Base-by-base conservation (phyloP, 2,797 vertebrate species). In the Loriculus beryllinus region DNA sequence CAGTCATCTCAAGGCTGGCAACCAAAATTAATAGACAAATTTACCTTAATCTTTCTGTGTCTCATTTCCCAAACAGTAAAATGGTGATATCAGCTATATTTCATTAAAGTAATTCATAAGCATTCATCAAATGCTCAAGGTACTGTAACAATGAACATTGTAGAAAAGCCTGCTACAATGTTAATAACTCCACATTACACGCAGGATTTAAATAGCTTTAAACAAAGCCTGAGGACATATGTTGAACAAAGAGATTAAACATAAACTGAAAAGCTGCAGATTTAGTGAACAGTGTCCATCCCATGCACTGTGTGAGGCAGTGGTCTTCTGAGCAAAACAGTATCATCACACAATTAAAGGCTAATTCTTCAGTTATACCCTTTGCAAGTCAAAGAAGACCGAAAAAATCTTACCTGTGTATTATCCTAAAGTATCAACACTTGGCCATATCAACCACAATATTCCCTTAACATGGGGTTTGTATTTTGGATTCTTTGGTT, bases 161-260 rank as follows among this genome's bases (percentile, higher is more conserved):
- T 48, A 88, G 70, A 79, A 90, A 95, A 86, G 28, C 54, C 40
- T 60, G n/a, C 10, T 52, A 39, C 2, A 12, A 60, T 3, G 31
- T 68, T 81, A 88, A 12, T 82, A 92, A 88, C 80, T 68, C 60
- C 57, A 31, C 62, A 35, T 26, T 87, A 76, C 48, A 90, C 63
- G 59, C 26, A 90, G 88, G 77, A 82, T 86, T 86, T 85, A 82
- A 82, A 77, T 42, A 88, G 90, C 51, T 93, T 92, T 84, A 94
- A 86, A 77, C 40, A 90, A 95, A 91, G 59, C 65, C 76, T 1
- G 33, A 81, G 85, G 65, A 69, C 54, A 43, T 88, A 78, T n/a
- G 67, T 43, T 69, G 65, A 88, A 93, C 57, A 86, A 78, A 90
- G 70, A 80, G 86, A 67, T 82, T 51, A 92, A 92, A 95, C 4